Base-by-base conservation (phyloP, 2,888 invertebrate species). In the Anthrax anthrax region DNA sequence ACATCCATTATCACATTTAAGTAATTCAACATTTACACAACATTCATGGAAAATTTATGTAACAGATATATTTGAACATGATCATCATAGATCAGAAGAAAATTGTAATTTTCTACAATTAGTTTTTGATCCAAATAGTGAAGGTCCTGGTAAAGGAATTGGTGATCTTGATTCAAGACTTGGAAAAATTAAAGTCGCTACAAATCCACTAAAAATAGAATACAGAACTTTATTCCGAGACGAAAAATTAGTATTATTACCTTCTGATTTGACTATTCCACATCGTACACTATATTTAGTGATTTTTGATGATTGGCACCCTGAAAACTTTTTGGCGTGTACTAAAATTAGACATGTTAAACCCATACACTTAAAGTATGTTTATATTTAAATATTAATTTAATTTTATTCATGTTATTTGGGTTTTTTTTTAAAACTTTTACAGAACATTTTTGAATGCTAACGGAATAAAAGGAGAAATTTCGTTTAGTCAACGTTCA, bases 31-130 rank as follows among this genome's bases (percentile, higher is more conserved):
- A 72, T 43, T 36, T n/a, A 84, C 87, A 0, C 76, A 82, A 59
- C 90, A 92, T 61, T 76, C 77, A 46, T 92, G 92, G 92, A 87
- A 89, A 60, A 77, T 92, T 45, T 88, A 81, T 60, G 86, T 86
- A 18, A 91, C 91, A 0, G 92, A 92, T 59, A 84, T 90, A 52
- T 79, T 90, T 39, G 86, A 89, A 58, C 73, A 80, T 1, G 81
- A 76, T 54, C 75, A 75, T 54, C 81, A 81, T 43, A 75, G 78
- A 50, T 74, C 77, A 14, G 80, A 82, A 54, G 78, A 81, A 43
- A 82, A 85, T 58, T 92, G 92, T 62, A 84, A 91, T 63, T 82
- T 85, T 50, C 70, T 92, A 8, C 88, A 90, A 62, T 68, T 83
- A 32, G 78, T 91, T 1, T 90, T 88, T 58, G 87, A 91, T 70